Conservation (phyloP, 2,113 vertebrate genomes). For the Lanius collurio region DNA sequence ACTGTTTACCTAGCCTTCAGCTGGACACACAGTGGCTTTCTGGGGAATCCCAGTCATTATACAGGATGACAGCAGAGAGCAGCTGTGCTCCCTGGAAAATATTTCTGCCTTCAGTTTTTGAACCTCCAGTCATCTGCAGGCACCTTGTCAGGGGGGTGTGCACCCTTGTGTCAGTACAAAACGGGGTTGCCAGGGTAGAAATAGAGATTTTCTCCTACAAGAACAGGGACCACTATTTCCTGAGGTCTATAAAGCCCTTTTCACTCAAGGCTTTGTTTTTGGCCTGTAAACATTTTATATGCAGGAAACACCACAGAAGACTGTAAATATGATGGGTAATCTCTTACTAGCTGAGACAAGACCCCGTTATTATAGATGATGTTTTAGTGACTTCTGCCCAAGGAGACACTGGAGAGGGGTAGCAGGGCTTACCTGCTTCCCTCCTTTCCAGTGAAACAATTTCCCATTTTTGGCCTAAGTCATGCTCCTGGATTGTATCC, state of each 20-base stretch:
- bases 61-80: background rate
- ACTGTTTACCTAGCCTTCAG: background rate
- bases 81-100: background rate
- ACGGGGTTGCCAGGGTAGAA: background rate
- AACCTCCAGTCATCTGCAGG: background rate
- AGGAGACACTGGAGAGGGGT: background rate
- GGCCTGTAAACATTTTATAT: background rate
- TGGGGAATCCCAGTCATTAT: background rate
- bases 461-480: background rate
- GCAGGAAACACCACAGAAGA: background rate
- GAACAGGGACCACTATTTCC: background rate
- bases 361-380: background rate
- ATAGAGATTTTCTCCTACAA: background rate
- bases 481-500: background rate
- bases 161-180: background rate
- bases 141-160: background rate
- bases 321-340: background rate
- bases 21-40: background rate
- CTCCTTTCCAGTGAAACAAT: background rate
- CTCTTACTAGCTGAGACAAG: background rate
- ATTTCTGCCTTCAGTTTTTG: background rate
- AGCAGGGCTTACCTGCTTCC: background rate
- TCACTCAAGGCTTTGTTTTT: background rate
- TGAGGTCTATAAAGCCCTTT: background rate
- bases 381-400: background rate